Percentiles rank a stretch among this genome's conserved stretches.
phyloP scores from a whole-genome alignment of 2,797 vertebrate genomes.

The Cottoperca gobio region DNA sequence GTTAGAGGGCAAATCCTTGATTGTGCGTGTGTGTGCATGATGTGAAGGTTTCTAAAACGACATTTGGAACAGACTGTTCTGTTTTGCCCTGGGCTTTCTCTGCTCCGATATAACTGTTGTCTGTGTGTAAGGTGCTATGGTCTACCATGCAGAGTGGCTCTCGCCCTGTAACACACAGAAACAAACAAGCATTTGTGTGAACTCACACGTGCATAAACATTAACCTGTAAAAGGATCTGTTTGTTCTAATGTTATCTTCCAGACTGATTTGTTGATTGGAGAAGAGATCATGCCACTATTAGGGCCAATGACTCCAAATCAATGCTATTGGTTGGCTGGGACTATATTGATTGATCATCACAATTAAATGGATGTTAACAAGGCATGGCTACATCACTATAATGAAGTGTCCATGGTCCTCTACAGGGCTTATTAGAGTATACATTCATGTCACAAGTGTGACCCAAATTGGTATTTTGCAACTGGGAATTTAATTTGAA shows the following conservation, averaged over 20 bases:
- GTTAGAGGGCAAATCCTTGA: slow-evolving; percentile 41
- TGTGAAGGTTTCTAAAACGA: slow-evolving; percentile 44
- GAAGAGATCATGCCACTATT: slow-evolving; percentile 57
- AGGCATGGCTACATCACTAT: slow-evolving; percentile 24
- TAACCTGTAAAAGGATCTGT: slow-evolving; percentile 18
- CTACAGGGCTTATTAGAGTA: not conserved
- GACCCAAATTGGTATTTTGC: slow-evolving; percentile 22
- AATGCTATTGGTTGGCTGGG: slow-evolving; percentile 50
- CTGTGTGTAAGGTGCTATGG: slow-evolving; percentile 25
- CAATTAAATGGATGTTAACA: slow-evolving; percentile 52
- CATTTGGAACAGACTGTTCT: slow-evolving; percentile 55
- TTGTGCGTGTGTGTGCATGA: slow-evolving; percentile 10
- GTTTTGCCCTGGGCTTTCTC: slow-evolving; percentile 31
- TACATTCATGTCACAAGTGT: slow-evolving; percentile 14
- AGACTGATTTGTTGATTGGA: slow-evolving; percentile 61
- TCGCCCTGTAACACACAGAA: not conserved
- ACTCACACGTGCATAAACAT: slow-evolving; percentile 4
- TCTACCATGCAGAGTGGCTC: slow-evolving; percentile 15
- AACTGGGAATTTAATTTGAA: not conserved
- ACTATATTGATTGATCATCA: slow-evolving; percentile 60
- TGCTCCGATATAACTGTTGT: slow-evolving; percentile 34
- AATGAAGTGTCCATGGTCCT: slow-evolving; percentile 45
- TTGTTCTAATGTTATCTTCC: slow-evolving; percentile 19
- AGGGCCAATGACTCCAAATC: slow-evolving; percentile 45
- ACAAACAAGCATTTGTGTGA: not conserved